Evolutionary conservation across 2,113 vertebrate species (phyloP).

Genomic region (Aviceda subcristata): DNA sequence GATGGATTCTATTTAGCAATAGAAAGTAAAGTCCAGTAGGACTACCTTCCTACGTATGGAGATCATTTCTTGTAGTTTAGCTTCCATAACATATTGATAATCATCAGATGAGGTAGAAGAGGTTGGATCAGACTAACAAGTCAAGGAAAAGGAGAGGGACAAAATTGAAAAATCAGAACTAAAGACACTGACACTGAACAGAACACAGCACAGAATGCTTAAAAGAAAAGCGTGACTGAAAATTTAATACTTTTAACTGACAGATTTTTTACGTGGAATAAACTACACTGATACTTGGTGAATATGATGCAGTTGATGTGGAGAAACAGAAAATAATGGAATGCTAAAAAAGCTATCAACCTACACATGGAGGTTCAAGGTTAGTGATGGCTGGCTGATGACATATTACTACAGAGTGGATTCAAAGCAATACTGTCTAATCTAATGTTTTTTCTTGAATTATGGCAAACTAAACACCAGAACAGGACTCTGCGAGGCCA

Average conservation of each 20-base stretch:
- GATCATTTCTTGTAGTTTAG: constrained; percentile 98
- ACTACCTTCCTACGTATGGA: constrained; percentile 99
- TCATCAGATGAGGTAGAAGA: constrained; percentile 95
- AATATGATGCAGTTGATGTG: constrained; percentile 64
- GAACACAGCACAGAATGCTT: constrained; percentile 83
- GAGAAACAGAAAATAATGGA: constrained; percentile 72
- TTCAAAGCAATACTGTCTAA: constrained; percentile 54
- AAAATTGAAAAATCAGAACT: constrained; percentile 91
- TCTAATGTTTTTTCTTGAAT: constrained; percentile 19
- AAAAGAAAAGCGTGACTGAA: constrained; percentile 78
- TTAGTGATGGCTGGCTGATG: constrained; percentile 77
- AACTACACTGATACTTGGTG: constrained; percentile 70
- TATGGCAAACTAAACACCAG: constrained; percentile 63
- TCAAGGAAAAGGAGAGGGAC: constrained; percentile 93
- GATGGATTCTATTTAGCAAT: constrained; percentile 86
- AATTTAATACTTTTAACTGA: constrained; percentile 70
- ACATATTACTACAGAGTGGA: constrained; percentile 51
- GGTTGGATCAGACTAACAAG: constrained; percentile 91
- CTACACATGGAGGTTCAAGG: constrained; percentile 67
- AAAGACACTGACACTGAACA: constrained; percentile 82
- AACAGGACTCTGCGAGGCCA: constrained; percentile 14
- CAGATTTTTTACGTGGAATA: constrained; percentile 70
- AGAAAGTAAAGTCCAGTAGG: constrained; percentile 88
- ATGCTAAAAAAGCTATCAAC: constrained; percentile 73
- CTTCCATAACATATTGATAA: constrained; percentile 99